Conservation (phyloP, 1,140 invertebrate species). For the Tetramorium parvispinum region DNA sequence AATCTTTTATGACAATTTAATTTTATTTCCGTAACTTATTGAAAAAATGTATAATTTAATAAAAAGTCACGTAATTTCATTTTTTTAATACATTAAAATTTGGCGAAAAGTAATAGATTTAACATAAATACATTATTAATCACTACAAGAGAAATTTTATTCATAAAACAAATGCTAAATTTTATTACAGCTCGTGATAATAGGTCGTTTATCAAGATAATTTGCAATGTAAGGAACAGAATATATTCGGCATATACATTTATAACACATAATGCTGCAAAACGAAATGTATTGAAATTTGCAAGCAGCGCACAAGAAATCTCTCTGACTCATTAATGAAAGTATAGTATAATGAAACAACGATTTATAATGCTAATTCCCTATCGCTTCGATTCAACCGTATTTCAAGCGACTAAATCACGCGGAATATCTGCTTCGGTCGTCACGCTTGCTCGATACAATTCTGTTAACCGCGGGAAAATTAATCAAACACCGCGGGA, state of each 20-base stretch:
- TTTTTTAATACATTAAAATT: background rate
- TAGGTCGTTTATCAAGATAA: background rate
- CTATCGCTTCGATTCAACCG: slow-evolving; percentile 4
- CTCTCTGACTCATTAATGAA: background rate
- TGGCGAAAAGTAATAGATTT: background rate
- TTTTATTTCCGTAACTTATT: background rate
- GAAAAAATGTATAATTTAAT: background rate
- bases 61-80: background rate
- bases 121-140: background rate
- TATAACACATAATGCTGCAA: background rate
- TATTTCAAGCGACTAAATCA: background rate
- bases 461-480: background rate
- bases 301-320: background rate
- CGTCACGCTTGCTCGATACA: background rate
- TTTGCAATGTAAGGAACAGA: background rate
- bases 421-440: background rate
- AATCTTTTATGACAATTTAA: background rate
- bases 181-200: slow-evolving; percentile 1
- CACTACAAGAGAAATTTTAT: background rate
- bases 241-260: background rate
- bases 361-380: background rate
- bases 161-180: background rate
- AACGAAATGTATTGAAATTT: background rate
- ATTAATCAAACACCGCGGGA: slow-evolving; percentile 9
- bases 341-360: background rate